Base-by-base conservation (phyloP, 1,140 invertebrate species). In the Samia ricini region DNA sequence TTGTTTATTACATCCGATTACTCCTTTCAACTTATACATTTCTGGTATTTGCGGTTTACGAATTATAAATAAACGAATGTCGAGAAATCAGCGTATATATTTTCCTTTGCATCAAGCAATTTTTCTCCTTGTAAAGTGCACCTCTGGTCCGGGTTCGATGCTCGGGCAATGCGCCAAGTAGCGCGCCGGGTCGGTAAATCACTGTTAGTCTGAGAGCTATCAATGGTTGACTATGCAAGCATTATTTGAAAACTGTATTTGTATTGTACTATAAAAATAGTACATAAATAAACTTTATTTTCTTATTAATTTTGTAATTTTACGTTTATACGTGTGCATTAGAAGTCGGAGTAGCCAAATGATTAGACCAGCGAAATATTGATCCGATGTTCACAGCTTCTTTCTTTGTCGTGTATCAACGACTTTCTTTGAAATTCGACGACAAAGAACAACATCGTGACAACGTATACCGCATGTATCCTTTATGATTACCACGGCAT, bases 101-200 rank as follows among this genome's bases (percentile, higher is more conserved):
- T 85, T n/a, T 82, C 72, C 68, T 78, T 42, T 71, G 71, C 73
- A 71, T 67, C 65, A 76, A 80, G 78, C 76, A 80, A 81, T 88
- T 84, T 85, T 86, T 81, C 77, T 81, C 68, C 49, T 50, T 42
- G 65, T 63, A 85, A 83, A 85, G 78, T 85, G 75, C 79, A 80
- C 66, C 65, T 73, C 60, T 69, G 69, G 64, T 65, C 64, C 65
- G 79, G 72, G 78, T 81, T 81, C 79, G 76, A 78, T 72, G 74
- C 73, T 77, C 78, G 79, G 86, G 86, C 87, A 88, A 29, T 66
- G 63, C 68, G 85, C 87, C 87, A 89, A 89, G 76, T 83, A 77
- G 82, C 76, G 76, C 80, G 76, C 72, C 72, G 69, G 73, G 76
- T 69, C 74, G 68, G 82, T 89, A 88, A 89, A 89, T 88, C 83